Evolutionary conservation across 2,888 invertebrate species (phyloP).

Genomic region (Machimus rusticus): DNA sequence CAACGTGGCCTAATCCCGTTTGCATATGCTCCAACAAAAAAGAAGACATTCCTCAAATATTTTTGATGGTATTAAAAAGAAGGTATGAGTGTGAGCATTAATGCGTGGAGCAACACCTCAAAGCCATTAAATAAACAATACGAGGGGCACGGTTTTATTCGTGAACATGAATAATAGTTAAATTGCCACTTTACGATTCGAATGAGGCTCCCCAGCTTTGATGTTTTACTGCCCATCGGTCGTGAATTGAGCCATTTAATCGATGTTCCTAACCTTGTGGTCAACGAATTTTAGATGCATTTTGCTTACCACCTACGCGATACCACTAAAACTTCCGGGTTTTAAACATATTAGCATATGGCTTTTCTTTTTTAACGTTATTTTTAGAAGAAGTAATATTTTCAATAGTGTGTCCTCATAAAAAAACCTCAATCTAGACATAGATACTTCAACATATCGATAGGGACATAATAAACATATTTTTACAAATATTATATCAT

Average conservation of each 20-base stretch:
- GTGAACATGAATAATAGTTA: not conserved
- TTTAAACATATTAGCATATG: not conserved
- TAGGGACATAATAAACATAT: too few relatives aligned
- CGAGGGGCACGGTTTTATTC: not conserved
- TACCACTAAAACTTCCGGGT: not conserved
- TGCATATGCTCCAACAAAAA: not conserved
- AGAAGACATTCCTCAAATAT: not conserved
- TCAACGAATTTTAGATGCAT: not conserved
- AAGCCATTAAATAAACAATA: not conserved
- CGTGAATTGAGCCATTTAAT: not conserved
- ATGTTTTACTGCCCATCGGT: not conserved
- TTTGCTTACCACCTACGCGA: not conserved
- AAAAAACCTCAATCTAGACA: too few relatives aligned
- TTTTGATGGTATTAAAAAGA: not conserved
- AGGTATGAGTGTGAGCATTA: not conserved
- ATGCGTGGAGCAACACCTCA: not conserved
- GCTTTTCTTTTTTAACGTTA: too few relatives aligned
- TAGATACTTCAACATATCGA: too few relatives aligned
- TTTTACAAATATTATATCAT: too few relatives aligned
- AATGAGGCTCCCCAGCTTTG: not conserved
- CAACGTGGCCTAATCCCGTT: not conserved
- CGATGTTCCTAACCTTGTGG: not conserved
- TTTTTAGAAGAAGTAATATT: too few relatives aligned
- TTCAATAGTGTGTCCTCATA: too few relatives aligned
- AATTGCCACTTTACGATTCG: not conserved